These are phyloP conservation scores for Helicoverpa assulta DNA, from an alignment of 2,888 invertebrate species.

Conservation along the genomic window DNA sequence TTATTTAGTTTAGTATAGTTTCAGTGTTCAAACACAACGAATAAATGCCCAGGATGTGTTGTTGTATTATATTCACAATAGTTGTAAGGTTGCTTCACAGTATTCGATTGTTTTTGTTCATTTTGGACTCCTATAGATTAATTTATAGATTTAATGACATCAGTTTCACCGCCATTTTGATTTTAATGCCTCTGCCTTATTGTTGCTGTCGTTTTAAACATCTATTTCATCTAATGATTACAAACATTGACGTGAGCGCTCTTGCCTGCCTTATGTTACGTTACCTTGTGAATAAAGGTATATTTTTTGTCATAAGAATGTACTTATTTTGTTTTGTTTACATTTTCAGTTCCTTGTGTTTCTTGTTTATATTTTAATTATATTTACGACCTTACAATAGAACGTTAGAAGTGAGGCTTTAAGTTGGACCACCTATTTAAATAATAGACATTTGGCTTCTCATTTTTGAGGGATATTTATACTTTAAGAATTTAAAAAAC, in stretches of 20 bases:
- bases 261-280: constrained; percentile 83
- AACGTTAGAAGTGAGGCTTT: constrained; percentile 74
- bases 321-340: constrained; percentile 66
- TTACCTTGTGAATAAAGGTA: constrained; percentile 76
- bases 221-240: constrained; percentile 53
- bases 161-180: constrained; percentile 71
- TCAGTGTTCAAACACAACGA: constrained; percentile 85
- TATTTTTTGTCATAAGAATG: constrained; percentile 71
- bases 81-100: constrained; percentile 79
- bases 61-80: constrained; percentile 79
- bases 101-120: constrained; percentile 74
- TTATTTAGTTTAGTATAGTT: constrained; percentile 66
- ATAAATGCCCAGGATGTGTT: constrained; percentile 74
- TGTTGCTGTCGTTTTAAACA: constrained; percentile 61
- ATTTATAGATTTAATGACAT: constrained; percentile 69
- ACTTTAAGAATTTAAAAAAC: constrained; percentile 24
- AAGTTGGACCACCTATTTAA: constrained; percentile 79
- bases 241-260: constrained; percentile 71
- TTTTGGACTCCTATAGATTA: constrained; percentile 66
- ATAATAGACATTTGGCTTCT: constrained; percentile 64
- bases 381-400: constrained; percentile 67
- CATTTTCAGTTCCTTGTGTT: constrained; percentile 46
- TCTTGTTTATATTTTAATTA: constrained; percentile 62
- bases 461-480: constrained; percentile 62
- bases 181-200: constrained; percentile 77